A percentile compares a stretch with the other conserved stretches of the same genome.
phyloP scores from a whole-genome alignment of 2,888 invertebrate species.

The Polymixis flavicincta region DNA sequence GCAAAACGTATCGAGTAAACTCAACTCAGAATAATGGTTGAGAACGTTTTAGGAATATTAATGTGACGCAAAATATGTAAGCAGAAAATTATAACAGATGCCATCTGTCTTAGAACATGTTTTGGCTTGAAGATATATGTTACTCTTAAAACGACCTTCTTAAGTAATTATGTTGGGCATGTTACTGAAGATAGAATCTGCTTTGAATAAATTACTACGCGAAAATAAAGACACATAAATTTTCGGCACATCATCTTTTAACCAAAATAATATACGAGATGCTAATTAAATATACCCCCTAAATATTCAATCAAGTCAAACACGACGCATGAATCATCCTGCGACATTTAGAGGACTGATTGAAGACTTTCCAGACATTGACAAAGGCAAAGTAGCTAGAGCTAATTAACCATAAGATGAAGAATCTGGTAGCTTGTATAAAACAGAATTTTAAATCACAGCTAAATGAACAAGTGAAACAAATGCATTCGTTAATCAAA shows the following conservation, averaged over 20 bases:
- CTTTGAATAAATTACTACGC: constrained; percentile 45
- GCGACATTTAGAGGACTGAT: neutral
- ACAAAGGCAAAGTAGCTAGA: neutral
- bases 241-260: constrained; percentile 23
- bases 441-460: constrained; percentile 15
- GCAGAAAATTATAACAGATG: constrained; percentile 74
- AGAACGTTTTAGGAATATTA: constrained; percentile 83
- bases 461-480: constrained; percentile 34
- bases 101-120: constrained; percentile 60
- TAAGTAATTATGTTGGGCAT: constrained; percentile 46
- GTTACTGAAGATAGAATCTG: constrained; percentile 40
- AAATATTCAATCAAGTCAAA: constrained; percentile 2
- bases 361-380: neutral
- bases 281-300: neutral
- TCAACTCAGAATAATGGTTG: constrained; percentile 78
- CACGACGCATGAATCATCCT: neutral
- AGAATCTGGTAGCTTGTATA: constrained; percentile 1
- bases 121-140: constrained; percentile 42
- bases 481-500: constrained; percentile 61
- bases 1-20: constrained; percentile 73
- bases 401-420: neutral
- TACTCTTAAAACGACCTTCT: constrained; percentile 44
- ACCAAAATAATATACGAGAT: constrained; percentile 9
- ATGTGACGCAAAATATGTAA: constrained; percentile 72
- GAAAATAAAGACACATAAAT: constrained; percentile 8